Evolutionary conservation across 2,888 invertebrate genomes (phyloP), one percentile per base, ranked within the genome.

Genomic region (Aphodius sticticus): DNA sequence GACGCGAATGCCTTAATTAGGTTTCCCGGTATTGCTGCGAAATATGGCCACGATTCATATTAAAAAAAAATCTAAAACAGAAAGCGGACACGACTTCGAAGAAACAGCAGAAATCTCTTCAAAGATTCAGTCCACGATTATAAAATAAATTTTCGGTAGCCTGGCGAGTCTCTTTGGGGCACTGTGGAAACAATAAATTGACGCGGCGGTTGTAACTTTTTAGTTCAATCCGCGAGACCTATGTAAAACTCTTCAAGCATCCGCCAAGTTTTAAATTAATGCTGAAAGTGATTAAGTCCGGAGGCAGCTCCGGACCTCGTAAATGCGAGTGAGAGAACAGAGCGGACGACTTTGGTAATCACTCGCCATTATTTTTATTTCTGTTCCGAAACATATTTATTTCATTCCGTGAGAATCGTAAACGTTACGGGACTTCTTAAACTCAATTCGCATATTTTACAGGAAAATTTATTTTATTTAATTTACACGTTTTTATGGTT

Each of bases 241-340:
- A 74, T 71, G 79, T 76, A 76, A 79, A 79, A 79, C 72, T 79
- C 71, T 53, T 76, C 71, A 79, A 76, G 36, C 69, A 77, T 75
- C 76, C 71, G 15, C 16, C 77, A 77, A 80, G 74, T 69, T 78
- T 78, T 70, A 80, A 78, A 78, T 78, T 80, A 77, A 77, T 77
- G 75, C 71, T 53, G 79, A 79, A 79, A 76, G 76, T 76, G 70
- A 77, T 77, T 80, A 78, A 70, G 37, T 80, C 38, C 69, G 16
- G 35, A 69, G 36, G 72, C 26, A 72, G 53, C 53, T 70, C 70
- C 37, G 16, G 76, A 71, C 26, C 26, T 69, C 69, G 7, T 53
- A 53, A 53, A 53, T 53, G 53, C 53, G 53, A 53, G 9, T 53
- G 53, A 53, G 53, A 53, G 12, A 53, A 53, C 12, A 9, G 53